A percentile compares a stretch with the other conserved stretches of the same genome.
Conservation (phyloP, 2,888 invertebrate species). For the Aphidoletes aphidimyza region DNA sequence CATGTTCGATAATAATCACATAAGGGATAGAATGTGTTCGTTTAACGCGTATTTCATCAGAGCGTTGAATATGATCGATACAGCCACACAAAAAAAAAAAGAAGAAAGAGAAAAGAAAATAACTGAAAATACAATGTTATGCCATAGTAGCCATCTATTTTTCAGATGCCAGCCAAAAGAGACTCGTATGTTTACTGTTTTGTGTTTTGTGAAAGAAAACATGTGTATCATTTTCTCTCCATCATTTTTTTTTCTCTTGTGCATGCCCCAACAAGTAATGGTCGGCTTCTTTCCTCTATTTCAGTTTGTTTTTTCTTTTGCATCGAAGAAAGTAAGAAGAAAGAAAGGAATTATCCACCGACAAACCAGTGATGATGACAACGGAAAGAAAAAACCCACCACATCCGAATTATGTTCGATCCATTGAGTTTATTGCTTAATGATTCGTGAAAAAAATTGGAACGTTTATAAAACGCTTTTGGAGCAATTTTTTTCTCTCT, state of each 20-base stretch:
- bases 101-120: not conserved
- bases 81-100: not conserved
- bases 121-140: constrained; percentile 15
- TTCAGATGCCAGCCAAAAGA: not conserved
- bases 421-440: constrained; percentile 49
- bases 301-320: not conserved
- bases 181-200: not conserved
- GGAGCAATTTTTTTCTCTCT: constrained; percentile 15
- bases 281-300: too few species aligned
- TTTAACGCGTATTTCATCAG: not conserved
- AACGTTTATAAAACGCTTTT: constrained; percentile 42
- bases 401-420: constrained; percentile 28
- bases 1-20: constrained; percentile 13
- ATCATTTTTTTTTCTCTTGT: constrained; percentile 2
- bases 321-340: not conserved
- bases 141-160: not conserved
- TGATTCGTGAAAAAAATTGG: constrained; percentile 47
- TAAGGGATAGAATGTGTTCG: not conserved
- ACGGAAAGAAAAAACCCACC: constrained; percentile 11
- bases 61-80: constrained; percentile 9
- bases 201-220: not conserved
- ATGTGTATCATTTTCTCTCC: not conserved
- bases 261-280: constrained; percentile 9
- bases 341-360: not conserved
- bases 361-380: constrained; percentile 33